These are phyloP conservation scores for Marmota monax DNA, from an alignment of 2,113 vertebrate genomes.

Conservation along the genomic window DNA sequence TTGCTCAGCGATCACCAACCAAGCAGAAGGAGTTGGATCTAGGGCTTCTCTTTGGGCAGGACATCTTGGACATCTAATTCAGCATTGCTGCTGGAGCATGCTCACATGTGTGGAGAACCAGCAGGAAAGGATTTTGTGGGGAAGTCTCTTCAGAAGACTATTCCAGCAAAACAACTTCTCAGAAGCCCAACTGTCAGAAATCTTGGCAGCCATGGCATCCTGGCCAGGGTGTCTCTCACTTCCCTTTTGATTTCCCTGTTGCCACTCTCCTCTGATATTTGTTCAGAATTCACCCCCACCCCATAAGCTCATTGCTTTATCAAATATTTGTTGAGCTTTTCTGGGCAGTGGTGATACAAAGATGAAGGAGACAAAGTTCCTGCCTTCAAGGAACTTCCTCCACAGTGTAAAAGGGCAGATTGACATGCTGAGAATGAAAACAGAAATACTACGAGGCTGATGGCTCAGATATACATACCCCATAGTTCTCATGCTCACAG, in stretches of 20 bases:
- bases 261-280: neutral
- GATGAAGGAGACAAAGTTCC: neutral
- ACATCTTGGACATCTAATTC: neutral
- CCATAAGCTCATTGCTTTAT: neutral
- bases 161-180: neutral
- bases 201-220: accelerated
- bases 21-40: accelerated
- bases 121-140: neutral
- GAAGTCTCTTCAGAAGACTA: neutral
- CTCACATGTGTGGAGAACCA: accelerated
- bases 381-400: neutral
- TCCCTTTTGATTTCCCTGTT: neutral
- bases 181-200: accelerated
- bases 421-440: neutral
- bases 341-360: neutral
- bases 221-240: neutral
- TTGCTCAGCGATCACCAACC: neutral
- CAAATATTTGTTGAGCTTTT: neutral
- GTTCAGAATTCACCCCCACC: neutral
- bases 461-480: accelerated
- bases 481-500: neutral
- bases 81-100: accelerated
- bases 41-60: neutral
- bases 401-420: neutral
- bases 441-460: neutral